Conservation (phyloP, 2,797 vertebrate genomes). For the Brachyalestes nurse region DNA sequence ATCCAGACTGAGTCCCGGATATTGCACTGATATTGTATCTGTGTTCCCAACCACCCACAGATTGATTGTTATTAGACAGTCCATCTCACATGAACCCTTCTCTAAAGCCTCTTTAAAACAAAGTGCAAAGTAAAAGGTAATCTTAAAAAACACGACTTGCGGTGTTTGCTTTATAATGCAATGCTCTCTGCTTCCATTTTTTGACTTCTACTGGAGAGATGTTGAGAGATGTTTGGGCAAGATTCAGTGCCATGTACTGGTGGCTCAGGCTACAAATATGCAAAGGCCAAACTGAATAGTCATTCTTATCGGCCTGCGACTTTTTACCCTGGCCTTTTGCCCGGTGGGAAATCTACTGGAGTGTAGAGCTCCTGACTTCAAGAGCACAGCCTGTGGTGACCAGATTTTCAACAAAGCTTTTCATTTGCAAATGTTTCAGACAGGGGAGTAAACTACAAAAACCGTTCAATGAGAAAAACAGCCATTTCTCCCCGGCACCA, state of each 20-base stretch:
- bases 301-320: neutral
- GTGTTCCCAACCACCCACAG: neutral
- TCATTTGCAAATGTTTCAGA: slow-evolving; percentile 42
- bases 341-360: slow-evolving; percentile 23
- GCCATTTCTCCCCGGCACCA: neutral
- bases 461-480: slow-evolving; percentile 32
- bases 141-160: neutral
- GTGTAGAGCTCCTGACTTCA: slow-evolving; percentile 21
- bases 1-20: slow-evolving; percentile 3
- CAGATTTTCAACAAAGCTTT: slow-evolving; percentile 29
- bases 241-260: neutral
- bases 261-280: neutral
- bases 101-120: neutral
- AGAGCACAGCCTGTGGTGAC: slow-evolving; percentile 25
- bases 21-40: slow-evolving; percentile 16
- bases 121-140: neutral
- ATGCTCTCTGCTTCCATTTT: neutral
- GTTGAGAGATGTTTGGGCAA: neutral
- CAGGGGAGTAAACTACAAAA: slow-evolving; percentile 35
- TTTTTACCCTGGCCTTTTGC: slow-evolving; percentile 5
- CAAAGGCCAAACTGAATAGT: neutral
- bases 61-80: slow-evolving; percentile 21
- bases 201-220: neutral
- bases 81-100: neutral
- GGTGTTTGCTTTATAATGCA: neutral